These are phyloP conservation scores for Chaetogeoica ovagalla DNA, from an alignment of 2,888 invertebrate genomes.

Conservation along the genomic window DNA sequence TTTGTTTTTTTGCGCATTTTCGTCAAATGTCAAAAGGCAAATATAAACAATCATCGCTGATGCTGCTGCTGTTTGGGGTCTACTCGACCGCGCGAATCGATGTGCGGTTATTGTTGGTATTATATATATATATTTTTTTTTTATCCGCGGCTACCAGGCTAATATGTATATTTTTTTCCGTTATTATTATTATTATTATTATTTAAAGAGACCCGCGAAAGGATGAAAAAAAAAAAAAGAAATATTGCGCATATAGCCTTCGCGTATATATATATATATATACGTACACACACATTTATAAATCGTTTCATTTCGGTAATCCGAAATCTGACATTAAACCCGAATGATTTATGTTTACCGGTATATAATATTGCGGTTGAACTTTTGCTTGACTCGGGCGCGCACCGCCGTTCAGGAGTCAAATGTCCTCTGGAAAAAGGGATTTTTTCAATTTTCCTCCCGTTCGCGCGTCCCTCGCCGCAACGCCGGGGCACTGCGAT, in stretches of 20 bases:
- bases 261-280: constrained; percentile 8
- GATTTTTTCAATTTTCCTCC: constrained; percentile 49
- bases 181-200: constrained; percentile 45
- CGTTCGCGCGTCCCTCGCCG: neutral
- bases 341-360: constrained; percentile 53
- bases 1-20: too few species aligned
- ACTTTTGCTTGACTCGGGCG: constrained; percentile 38
- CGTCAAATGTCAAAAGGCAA: too few species aligned
- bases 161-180: neutral
- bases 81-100: constrained; percentile 25
- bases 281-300: constrained; percentile 38
- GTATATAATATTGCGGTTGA: constrained; percentile 49
- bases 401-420: constrained; percentile 44
- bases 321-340: constrained; percentile 52
- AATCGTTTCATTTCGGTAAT: constrained; percentile 53
- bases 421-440: constrained; percentile 50
- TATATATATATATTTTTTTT: constrained; percentile 12
- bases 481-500: neutral
- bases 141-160: constrained; percentile 24
- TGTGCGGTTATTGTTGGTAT: constrained; percentile 22
- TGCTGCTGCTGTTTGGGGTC: neutral
- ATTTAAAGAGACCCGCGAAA: constrained; percentile 47
- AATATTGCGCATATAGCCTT: constrained; percentile 45
- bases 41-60: too few species aligned
- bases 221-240: constrained; percentile 32